Conservation (phyloP, 1,140 invertebrate species). For the Chrysomallon squamiferum region DNA sequence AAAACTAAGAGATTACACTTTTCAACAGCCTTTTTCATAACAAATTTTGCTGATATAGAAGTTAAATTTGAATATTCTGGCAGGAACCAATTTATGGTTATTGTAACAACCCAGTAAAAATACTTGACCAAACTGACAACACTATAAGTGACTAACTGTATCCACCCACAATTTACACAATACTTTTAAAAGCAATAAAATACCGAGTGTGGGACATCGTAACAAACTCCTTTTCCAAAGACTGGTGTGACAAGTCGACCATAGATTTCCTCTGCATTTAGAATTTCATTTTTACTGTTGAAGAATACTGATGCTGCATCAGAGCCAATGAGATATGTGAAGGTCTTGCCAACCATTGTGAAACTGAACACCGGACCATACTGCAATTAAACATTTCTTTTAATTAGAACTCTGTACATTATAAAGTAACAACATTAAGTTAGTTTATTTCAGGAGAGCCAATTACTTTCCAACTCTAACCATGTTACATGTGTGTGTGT, state of each 20-base stretch:
- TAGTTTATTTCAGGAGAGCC: not conserved
- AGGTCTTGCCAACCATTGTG: constrained; percentile 56
- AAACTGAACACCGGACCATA: constrained; percentile 59
- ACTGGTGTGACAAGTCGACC: constrained; percentile 50
- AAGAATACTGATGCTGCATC: constrained; percentile 49
- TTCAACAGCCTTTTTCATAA: no score
- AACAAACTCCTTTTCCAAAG: constrained; percentile 56
- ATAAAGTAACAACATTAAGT: not conserved
- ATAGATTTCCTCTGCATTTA: constrained; percentile 60
- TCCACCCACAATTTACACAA: not conserved
- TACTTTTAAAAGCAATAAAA: constrained; percentile 6
- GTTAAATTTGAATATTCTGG: not conserved
- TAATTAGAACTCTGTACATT: not conserved
- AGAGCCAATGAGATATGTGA: constrained; percentile 54
- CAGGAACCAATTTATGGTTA: no score
- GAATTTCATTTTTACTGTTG: constrained; percentile 55
- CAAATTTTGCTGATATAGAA: not conserved
- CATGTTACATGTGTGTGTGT: not conserved
- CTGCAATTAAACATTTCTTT: constrained; percentile 28
- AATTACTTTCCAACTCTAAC: not conserved
- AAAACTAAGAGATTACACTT: no score
- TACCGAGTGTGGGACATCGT: constrained; percentile 53
- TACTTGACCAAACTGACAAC: not conserved
- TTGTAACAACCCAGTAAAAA: no score
- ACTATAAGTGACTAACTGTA: not conserved